phyloP scores from a whole-genome alignment of 2,797 vertebrate species.

The Eleutherodactylus coqui region DNA sequence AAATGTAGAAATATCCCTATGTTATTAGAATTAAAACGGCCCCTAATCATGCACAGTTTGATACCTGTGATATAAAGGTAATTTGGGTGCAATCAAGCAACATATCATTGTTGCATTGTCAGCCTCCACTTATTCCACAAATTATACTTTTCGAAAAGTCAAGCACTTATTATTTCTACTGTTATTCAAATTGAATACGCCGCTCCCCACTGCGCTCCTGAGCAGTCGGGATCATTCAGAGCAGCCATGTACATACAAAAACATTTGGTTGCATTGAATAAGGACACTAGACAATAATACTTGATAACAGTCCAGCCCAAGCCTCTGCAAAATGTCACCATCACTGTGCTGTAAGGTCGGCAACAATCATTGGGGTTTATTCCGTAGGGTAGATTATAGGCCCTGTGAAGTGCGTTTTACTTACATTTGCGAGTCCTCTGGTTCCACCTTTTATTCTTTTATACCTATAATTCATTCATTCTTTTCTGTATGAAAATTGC shows the following conservation, averaged over 20 bases:
- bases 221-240: slow-evolving; percentile 48
- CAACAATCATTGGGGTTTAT: not conserved
- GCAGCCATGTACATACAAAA: slow-evolving; percentile 30
- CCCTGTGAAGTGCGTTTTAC: not conserved
- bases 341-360: not conserved
- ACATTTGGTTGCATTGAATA: slow-evolving; percentile 27
- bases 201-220: slow-evolving; percentile 58
- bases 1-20: slow-evolving; percentile 66
- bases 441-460: not conserved
- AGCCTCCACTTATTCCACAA: slow-evolving; percentile 71
- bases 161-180: slow-evolving; percentile 69
- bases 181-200: slow-evolving; percentile 61
- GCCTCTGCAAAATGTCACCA: not conserved
- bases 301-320: not conserved
- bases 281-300: slow-evolving; percentile 17
- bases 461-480: not conserved
- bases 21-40: slow-evolving; percentile 70
- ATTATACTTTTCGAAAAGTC: slow-evolving; percentile 68
- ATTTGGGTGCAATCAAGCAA: slow-evolving; percentile 71
- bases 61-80: slow-evolving; percentile 71
- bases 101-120: slow-evolving; percentile 57
- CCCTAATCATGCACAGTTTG: slow-evolving; percentile 73
- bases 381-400: not conserved
- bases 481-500: not conserved
- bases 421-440: not conserved